phyloP scores from a whole-genome alignment of 2,113 vertebrate species.

The Sphyrna mokarran region DNA sequence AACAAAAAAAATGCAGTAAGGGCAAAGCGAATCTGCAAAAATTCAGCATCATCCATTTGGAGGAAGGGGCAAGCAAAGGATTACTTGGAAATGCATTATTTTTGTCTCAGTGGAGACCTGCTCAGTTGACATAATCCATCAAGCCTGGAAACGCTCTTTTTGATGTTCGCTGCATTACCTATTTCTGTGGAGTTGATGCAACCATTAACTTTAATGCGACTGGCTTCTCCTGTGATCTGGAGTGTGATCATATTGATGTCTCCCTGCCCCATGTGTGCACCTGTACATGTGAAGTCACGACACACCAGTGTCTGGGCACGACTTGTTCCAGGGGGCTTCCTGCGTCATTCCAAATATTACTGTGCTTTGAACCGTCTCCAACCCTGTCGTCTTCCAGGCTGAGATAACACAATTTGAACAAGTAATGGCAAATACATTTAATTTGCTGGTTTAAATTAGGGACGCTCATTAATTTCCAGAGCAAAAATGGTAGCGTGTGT shows the following conservation, averaged over 20 bases:
- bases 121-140: neutral
- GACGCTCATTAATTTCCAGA: neutral
- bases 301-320: neutral
- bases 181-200: neutral
- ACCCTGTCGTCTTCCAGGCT: neutral
- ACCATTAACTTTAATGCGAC: neutral
- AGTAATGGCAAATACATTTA: neutral
- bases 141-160: neutral
- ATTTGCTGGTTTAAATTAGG: neutral
- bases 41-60: neutral
- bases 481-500: neutral
- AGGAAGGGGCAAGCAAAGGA: neutral
- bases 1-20: neutral
- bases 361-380: neutral
- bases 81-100: neutral
- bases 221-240: neutral
- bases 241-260: neutral
- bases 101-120: neutral
- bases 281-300: neutral
- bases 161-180: neutral
- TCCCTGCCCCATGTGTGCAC: neutral
- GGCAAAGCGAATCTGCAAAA: neutral
- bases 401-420: neutral
- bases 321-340: neutral
- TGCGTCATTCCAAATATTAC: neutral